Evolutionary conservation across 2,797 vertebrate genomes (phyloP).

Genomic region (Sebastes vulpes): DNA sequence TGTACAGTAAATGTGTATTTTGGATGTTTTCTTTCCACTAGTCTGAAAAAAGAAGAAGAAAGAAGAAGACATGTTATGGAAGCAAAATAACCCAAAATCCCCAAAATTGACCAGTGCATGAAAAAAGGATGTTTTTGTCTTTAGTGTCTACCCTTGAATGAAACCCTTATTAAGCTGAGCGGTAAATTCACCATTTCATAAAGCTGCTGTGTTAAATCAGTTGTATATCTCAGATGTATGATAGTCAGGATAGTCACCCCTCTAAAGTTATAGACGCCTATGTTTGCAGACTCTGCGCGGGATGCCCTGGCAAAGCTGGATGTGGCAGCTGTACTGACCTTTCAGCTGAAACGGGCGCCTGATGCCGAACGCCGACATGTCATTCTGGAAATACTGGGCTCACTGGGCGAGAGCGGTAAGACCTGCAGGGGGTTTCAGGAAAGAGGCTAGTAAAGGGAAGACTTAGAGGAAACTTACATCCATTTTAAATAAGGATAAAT

Average conservation of each 20-base stretch:
- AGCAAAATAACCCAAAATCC: neutral
- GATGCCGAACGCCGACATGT: conserved; percentile 90
- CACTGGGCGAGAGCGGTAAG: conserved; percentile 91
- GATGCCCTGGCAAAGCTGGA: conserved; percentile 87
- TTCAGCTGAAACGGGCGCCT: conserved; percentile 88
- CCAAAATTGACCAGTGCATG: neutral
- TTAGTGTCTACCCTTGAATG: neutral
- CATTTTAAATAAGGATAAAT: neutral
- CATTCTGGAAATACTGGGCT: conserved; percentile 90
- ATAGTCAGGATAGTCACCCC: neutral
- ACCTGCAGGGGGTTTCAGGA: neutral
- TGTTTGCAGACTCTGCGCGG: conserved; percentile 86
- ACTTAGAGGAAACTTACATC: neutral
- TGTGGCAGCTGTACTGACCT: conserved; percentile 86
- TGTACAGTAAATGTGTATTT: neutral
- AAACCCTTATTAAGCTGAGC: neutral
- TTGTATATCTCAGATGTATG: neutral
- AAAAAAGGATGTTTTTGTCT: neutral
- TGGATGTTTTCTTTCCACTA: neutral
- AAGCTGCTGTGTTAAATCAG: neutral
- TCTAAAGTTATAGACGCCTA: conserved; percentile 2
- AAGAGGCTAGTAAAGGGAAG: neutral
- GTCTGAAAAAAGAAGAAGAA: neutral
- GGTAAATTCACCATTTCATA: neutral
- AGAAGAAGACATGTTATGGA: neutral